Percentiles rank a stretch among this genome's conserved stretches.
These are phyloP conservation scores for Dendroctonus ponderosae DNA, from an alignment of 1,140 invertebrate species.

Conservation along the genomic window DNA sequence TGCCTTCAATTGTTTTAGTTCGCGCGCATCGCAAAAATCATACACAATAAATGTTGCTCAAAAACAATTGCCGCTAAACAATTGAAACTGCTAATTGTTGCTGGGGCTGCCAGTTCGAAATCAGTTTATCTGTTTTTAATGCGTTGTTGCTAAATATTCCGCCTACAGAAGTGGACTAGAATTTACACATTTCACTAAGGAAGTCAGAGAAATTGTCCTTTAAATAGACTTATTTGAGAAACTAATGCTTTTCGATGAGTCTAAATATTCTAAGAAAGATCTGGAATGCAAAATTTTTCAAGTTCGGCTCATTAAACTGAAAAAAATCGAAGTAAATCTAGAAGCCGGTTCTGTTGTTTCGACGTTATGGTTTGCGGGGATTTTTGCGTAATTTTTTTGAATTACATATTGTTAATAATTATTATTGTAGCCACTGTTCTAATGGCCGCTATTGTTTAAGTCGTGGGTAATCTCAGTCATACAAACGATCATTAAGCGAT, in stretches of 20 bases:
- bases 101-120: slow-evolving; percentile 14
- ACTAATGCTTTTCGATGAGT: too few relatives aligned
- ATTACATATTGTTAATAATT: slow-evolving; percentile 29
- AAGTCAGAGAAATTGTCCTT: neutral
- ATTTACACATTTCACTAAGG: too few relatives aligned
- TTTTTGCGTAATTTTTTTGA: slow-evolving; percentile 15
- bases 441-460: slow-evolving; percentile 24
- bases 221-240: neutral
- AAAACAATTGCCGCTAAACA: slow-evolving; percentile 24
- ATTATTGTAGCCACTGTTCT: slow-evolving; percentile 6
- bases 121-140: slow-evolving; percentile 32
- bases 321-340: too few relatives aligned
- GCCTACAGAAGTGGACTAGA: neutral
- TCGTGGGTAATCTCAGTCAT: slow-evolving; percentile 24
- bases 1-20: slow-evolving; percentile 30
- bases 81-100: slow-evolving; percentile 29
- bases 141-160: slow-evolving; percentile 27
- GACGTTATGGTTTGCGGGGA: neutral
- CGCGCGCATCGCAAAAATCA: slow-evolving; percentile 21
- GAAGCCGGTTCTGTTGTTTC: neutral
- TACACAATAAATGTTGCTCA: slow-evolving; percentile 33
- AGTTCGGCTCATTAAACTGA: too few relatives aligned
- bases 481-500: slow-evolving; percentile 24
- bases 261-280: neutral
- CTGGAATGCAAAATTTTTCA: too few relatives aligned